Evolutionary conservation across 2,797 vertebrate species (phyloP), one percentile per base, ranked within the genome.

Genomic region (Pelodytes ibericus): DNA sequence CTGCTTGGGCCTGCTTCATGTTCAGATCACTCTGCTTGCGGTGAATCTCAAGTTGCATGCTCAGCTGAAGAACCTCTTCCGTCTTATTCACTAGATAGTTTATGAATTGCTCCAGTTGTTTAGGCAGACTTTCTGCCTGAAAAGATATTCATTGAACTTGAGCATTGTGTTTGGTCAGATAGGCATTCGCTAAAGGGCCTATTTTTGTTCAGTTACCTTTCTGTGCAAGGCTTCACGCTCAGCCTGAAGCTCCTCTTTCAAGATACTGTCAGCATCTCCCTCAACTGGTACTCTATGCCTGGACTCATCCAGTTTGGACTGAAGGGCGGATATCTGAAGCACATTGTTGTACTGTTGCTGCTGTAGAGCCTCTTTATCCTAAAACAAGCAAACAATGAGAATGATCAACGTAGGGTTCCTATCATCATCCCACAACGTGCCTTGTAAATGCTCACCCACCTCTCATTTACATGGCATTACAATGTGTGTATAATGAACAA

Each of bases 311-410:
- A 94, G 71, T 70, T 93, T 94, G 10, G 95, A 94, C 82, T 95
- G 95, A 27, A 96, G 85, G 2, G 93, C 89, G 2, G 97, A 96
- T 73, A 94, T 94, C 84, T 95, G 95, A 39, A 95, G 91, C 64
- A 93, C 89, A 84, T 92, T 93, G 2, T 89, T 89, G 83, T 92
- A 88, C 75, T 94, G 94, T 79, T 95, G 95, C 77, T 96, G 93
- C 77, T 96, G 93, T 51, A 97, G 75, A 0, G 90, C 92, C 72
- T 96, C 95, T 71, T 95, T 95, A 81, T 97, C 95, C 97, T 99
- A 79, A 41, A 80, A 76, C 31, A 68, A 44, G 39, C 5, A 53
- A 8, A 1, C 2, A 13, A 44, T 36, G 33, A 36, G 33, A 36
- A 11, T 6, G 33, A 36, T 36, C 33, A 6, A 36, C 11, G 41